Percentiles rank a stretch among this genome's conserved stretches.
Conservation (phyloP, 2,797 vertebrate genomes). For the Thalassophryne amazonica region DNA sequence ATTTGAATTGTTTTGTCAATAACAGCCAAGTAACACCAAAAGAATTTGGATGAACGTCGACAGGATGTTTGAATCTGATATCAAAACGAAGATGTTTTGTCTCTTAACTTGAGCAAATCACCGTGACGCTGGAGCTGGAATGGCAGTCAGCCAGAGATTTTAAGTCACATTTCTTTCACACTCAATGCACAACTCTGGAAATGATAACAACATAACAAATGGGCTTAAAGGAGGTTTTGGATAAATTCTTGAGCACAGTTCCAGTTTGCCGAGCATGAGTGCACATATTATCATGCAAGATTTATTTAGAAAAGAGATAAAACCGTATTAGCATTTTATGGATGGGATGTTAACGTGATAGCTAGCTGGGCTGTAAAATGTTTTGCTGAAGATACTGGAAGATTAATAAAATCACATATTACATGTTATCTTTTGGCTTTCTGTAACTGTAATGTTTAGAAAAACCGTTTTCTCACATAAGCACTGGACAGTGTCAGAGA, state of each 20-base stretch:
- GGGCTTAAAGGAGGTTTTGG: conserved; percentile 40
- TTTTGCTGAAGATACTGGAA: conserved; percentile 5
- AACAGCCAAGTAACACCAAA: background rate
- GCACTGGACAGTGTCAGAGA: no score
- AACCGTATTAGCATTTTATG: conserved; percentile 10
- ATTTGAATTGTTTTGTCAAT: conserved; percentile 8
- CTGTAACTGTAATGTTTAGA: no score
- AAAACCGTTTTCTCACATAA: no score
- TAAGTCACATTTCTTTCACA: conserved; percentile 43
- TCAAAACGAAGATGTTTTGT: conserved; percentile 21
- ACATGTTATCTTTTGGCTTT: no score
- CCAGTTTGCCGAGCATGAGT: conserved; percentile 22
- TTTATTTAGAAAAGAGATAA: conserved; percentile 36
- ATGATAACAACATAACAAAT: conserved; percentile 31
- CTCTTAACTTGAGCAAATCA: no score
- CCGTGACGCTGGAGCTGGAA: conserved; percentile 16
- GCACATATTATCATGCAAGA: conserved; percentile 9
- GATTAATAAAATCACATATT: background rate
- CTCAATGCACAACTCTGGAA: conserved; percentile 33
- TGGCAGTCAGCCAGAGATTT: conserved; percentile 39
- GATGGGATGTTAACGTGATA: conserved; percentile 2
- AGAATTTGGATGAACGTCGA: conserved; percentile 13
- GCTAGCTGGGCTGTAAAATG: conserved; percentile 1
- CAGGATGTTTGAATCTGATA: no score
- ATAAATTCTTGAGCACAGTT: conserved; percentile 10